Evolutionary conservation across 2,888 invertebrate genomes (phyloP).

Genomic region (Andrena hattorfiana): DNA sequence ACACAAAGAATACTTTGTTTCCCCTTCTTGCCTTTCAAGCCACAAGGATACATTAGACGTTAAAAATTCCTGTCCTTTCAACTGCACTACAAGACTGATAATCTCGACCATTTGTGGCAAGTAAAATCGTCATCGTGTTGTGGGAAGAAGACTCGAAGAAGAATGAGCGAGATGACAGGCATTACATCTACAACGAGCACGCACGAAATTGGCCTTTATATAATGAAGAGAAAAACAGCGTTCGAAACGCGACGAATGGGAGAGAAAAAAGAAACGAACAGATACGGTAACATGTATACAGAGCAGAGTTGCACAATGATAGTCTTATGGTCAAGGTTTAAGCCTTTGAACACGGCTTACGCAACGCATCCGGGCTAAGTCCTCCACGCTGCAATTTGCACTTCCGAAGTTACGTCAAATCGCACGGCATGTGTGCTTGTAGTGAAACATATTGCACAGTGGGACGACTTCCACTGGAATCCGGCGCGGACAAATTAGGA

Average conservation of each 20-base stretch:
- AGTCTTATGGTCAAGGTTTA: conserved; percentile 61
- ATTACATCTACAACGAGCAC: background rate
- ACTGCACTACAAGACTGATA: too few species aligned
- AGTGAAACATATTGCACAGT: background rate
- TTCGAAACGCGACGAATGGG: conserved; percentile 14
- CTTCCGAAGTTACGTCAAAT: conserved; percentile 44
- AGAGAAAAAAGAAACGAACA: conserved; percentile 5
- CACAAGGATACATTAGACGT: too few species aligned
- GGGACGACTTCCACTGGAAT: conserved; percentile 16
- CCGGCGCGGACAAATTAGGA: background rate
- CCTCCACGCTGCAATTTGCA: conserved; percentile 30
- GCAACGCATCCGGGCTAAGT: conserved; percentile 48
- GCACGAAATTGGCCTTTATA: background rate
- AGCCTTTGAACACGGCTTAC: conserved; percentile 50
- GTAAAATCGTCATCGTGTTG: background rate
- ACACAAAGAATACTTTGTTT: too few species aligned
- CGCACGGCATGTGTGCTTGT: background rate
- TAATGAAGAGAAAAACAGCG: conserved; percentile 13
- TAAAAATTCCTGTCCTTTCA: too few species aligned
- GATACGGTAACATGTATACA: background rate
- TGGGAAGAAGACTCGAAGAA: background rate
- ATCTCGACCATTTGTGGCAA: background rate
- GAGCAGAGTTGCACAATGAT: conserved; percentile 35
- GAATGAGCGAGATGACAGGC: background rate
- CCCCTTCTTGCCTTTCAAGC: too few species aligned